Evolutionary conservation across 2,888 invertebrate species (phyloP).

Genomic region (Cotesia congregata): DNA sequence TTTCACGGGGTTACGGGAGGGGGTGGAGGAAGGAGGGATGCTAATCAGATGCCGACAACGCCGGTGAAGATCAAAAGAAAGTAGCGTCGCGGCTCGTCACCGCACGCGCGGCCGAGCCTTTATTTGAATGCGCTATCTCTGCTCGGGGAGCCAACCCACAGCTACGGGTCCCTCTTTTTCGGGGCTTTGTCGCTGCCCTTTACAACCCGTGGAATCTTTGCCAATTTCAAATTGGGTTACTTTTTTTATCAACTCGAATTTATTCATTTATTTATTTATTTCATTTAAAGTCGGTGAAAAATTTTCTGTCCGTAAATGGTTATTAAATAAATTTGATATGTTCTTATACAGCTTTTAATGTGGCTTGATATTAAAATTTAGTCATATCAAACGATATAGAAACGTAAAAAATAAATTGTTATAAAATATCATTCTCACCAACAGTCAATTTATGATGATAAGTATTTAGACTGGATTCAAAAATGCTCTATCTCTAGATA

Average conservation of each 20-base stretch:
- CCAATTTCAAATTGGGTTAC: slow-evolving; percentile 8
- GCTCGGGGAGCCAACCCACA: slow-evolving; percentile 30
- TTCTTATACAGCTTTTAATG: too few species aligned
- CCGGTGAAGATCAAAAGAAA: slow-evolving; percentile 66
- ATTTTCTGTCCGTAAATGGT: too few species aligned
- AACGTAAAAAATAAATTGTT: too few species aligned
- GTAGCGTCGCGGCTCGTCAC: slow-evolving; percentile 63
- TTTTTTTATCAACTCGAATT: neutral
- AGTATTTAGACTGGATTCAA: too few species aligned
- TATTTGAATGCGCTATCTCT: slow-evolving; percentile 62
- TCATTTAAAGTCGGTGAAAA: too few species aligned
- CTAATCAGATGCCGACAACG: slow-evolving; percentile 69
- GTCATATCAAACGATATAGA: too few species aligned
- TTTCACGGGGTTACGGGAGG: slow-evolving; percentile 39
- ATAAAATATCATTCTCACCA: too few species aligned
- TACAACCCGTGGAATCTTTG: slow-evolving; percentile 17
- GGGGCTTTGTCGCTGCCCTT: slow-evolving; percentile 26
- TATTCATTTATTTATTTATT: neutral
- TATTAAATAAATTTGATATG: too few species aligned
- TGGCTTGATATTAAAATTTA: too few species aligned
- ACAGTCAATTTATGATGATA: too few species aligned
- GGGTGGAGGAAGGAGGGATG: slow-evolving; percentile 57
- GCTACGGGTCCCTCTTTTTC: slow-evolving; percentile 32
- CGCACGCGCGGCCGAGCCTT: slow-evolving; percentile 58
- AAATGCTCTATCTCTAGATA: too few species aligned